Conservation (phyloP, 2,888 invertebrate genomes). For the Mactromeris polynyma region DNA sequence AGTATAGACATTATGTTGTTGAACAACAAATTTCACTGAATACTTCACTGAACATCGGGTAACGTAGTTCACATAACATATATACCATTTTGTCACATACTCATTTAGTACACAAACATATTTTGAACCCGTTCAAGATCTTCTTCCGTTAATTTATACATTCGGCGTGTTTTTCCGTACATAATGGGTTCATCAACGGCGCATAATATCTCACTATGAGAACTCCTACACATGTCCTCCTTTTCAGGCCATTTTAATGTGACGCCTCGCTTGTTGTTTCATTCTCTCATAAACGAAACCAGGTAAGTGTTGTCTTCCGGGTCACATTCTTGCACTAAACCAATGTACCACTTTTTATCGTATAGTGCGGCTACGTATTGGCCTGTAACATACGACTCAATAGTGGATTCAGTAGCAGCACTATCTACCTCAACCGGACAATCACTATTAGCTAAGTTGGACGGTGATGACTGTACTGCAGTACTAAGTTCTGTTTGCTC, state of each 20-base stretch:
- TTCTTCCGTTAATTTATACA: not conserved
- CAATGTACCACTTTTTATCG: not conserved
- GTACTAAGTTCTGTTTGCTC: too few species aligned
- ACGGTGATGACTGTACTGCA: not conserved
- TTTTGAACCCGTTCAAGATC: too few species aligned
- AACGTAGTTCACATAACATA: too few species aligned
- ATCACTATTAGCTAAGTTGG: not conserved
- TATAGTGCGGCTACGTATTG: not conserved
- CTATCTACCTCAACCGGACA: not conserved
- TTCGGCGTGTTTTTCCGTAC: constrained; percentile 23
- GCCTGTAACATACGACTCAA: not conserved
- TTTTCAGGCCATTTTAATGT: constrained; percentile 5
- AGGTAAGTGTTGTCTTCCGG: not conserved
- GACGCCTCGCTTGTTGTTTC: not conserved
- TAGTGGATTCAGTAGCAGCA: not conserved
- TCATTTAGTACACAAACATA: too few species aligned
- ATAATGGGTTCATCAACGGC: constrained; percentile 23
- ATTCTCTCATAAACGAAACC: not conserved
- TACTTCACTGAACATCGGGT: too few species aligned
- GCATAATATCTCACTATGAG: not conserved
- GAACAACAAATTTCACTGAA: too few species aligned
- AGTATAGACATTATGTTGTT: too few species aligned
- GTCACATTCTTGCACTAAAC: not conserved
- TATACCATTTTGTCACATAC: too few species aligned
- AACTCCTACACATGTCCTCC: not conserved